A percentile compares a stretch with the other conserved stretches of the same genome.
These are phyloP conservation scores for Alfaro cultratus DNA, from an alignment of 2,797 vertebrate genomes.

Conservation along the genomic window DNA sequence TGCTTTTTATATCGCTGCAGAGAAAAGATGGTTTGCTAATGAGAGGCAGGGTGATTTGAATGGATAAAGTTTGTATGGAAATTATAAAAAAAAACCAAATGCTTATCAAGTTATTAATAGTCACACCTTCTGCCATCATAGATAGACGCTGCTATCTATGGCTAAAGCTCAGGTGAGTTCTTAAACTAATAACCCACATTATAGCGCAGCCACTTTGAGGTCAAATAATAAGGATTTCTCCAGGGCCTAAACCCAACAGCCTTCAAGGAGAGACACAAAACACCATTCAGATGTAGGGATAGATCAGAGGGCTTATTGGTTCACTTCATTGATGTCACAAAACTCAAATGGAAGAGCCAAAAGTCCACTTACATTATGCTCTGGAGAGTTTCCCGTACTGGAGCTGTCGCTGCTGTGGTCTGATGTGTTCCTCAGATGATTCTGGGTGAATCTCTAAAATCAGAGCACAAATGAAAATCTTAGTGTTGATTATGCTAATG, in stretches of 20 bases:
- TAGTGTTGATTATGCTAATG: background rate
- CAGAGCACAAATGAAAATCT: background rate
- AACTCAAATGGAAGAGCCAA: background rate
- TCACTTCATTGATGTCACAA: constrained; percentile 2
- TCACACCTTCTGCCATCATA: constrained; percentile 59
- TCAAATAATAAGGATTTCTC: constrained; percentile 79
- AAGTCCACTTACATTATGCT: constrained; percentile 77
- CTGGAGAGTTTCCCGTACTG: constrained; percentile 77
- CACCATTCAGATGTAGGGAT: constrained; percentile 28
- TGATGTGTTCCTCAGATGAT: constrained; percentile 75
- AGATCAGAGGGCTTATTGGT: background rate
- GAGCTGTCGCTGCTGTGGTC: constrained; percentile 79
- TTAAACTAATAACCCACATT: constrained; percentile 72
- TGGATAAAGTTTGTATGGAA: background rate
- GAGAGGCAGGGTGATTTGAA: background rate
- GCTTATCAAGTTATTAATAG: background rate
- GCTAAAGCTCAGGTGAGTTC: constrained; percentile 37
- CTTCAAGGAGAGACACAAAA: constrained; percentile 68
- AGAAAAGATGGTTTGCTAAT: background rate
- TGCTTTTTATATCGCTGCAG: background rate
- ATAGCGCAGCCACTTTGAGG: constrained; percentile 76
- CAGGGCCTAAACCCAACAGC: constrained; percentile 67
- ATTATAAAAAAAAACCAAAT: background rate
- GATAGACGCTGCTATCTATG: constrained; percentile 69
- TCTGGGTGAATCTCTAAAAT: constrained; percentile 62